Base-by-base conservation (phyloP, 2,797 vertebrate species). In the Acipenser transmontanus region DNA sequence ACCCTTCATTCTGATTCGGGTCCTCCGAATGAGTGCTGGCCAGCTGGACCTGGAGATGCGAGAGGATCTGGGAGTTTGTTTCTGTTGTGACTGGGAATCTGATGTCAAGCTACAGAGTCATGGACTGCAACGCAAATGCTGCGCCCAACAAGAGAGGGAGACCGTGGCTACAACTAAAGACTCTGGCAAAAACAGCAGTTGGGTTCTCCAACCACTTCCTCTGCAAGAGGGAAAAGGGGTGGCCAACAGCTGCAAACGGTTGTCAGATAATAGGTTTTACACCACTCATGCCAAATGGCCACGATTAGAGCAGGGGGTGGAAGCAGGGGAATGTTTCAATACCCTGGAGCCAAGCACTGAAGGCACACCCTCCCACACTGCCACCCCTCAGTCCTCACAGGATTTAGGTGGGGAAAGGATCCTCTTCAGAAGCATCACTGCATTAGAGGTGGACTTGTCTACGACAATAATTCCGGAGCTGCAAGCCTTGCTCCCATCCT, bases 1-100 rank as follows among this genome's bases (percentile, higher is more conserved):
- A 79, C 80, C 87, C 0, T 70, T 74, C 47, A 74, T 91, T 61
- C 84, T 97, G 1, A 70, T 85, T 61, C 93, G 95, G 80, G 89
- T 98, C 65, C 77, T 89, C 17, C 88, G 83, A 68, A 89, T 90
- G 81, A 90, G 90, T 1, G 89, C 88, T 70, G 87, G 89, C 8
- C 50, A 78, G 81, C 73, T 90, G 88, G 87, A 65, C 76, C 79
- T 0, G 77, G 75, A 65, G 77, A 17, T 61, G 60, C 60, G 20
- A 20, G 17, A 61, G 1, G 13, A n/a, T 61, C 17, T 49, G 9
- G 59, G 34, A 34, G 34, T 34, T 34, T 34, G 34, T 34, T 34
- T 34, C 4, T 4, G 34, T 34, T 34, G 34, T 34, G 34, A 34
- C 34, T 3, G 34, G 34, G 34, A 34, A 34, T 34, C 34, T 3